Conservation (phyloP, 2,797 vertebrate genomes). For the Amazonetta brasiliensis region DNA sequence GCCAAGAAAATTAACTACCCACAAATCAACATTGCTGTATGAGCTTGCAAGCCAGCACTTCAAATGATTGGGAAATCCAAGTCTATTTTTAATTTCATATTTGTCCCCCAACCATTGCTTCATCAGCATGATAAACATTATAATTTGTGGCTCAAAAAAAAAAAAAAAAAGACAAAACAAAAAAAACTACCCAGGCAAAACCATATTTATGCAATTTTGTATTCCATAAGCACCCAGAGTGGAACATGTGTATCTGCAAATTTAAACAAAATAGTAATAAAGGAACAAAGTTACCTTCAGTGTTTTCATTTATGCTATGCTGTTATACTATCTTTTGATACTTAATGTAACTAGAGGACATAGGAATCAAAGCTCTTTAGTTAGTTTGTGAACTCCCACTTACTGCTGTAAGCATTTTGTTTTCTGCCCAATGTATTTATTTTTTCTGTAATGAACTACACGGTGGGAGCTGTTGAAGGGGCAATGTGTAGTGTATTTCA, state of each 20-base stretch:
- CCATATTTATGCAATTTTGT: not conserved
- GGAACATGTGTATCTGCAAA: not conserved
- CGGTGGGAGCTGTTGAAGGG: not conserved
- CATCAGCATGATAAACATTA: constrained; percentile 70
- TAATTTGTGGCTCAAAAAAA: constrained; percentile 56
- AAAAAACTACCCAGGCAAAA: not conserved
- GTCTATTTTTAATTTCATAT: constrained; percentile 78
- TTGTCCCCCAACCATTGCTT: constrained; percentile 70
- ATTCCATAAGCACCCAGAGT: not conserved
- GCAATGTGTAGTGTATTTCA: not conserved
- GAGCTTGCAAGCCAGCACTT: constrained; percentile 39
- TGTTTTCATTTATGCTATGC: not conserved
- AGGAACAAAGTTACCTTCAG: constrained; percentile 17
- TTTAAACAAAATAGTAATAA: constrained; percentile 22
- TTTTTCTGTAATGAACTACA: constrained; percentile 5
- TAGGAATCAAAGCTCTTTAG: constrained; percentile 26
- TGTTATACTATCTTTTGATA: constrained; percentile 15
- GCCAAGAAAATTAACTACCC: constrained; percentile 66
- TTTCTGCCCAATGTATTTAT: constrained; percentile 9
- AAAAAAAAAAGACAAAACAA: not conserved
- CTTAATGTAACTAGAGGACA: not conserved
- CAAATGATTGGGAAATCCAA: constrained; percentile 74
- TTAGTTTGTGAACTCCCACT: constrained; percentile 17
- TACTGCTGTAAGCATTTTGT: constrained; percentile 26
- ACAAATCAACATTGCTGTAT: constrained; percentile 52